Conservation (phyloP, 2,797 vertebrate genomes). For the Trematomus bernacchii region DNA sequence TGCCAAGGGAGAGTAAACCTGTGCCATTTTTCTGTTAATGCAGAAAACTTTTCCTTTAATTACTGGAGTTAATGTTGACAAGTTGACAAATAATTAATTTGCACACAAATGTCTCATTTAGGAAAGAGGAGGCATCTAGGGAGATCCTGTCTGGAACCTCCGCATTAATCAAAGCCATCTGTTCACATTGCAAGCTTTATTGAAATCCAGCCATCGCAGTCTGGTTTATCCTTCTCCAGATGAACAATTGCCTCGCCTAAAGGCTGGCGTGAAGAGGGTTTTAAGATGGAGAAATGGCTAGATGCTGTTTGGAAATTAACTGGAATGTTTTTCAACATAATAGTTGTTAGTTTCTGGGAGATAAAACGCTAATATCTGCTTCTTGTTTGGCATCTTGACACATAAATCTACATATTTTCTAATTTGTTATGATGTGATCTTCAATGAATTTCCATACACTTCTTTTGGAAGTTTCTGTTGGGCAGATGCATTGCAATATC, state of each 20-base stretch:
- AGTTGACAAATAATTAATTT: conserved; percentile 78
- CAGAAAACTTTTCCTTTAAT: conserved; percentile 59
- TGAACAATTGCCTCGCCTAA: conserved; percentile 67
- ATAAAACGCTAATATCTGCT: background rate
- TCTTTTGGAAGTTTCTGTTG: background rate
- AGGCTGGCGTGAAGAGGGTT: conserved; percentile 53
- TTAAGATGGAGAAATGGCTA: conserved; percentile 44
- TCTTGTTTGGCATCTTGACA: conserved; percentile 5
- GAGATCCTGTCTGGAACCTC: conserved; percentile 72
- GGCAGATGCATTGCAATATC: background rate
- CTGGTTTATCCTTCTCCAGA: conserved; percentile 80
- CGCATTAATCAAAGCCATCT: conserved; percentile 82
- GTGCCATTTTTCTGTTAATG: conserved; percentile 8
- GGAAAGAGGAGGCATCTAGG: conserved; percentile 70
- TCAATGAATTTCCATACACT: conserved; percentile 15
- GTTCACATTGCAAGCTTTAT: conserved; percentile 78
- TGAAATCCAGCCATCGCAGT: conserved; percentile 75
- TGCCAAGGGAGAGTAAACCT: conserved; percentile 6
- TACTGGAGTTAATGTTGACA: conserved; percentile 59
- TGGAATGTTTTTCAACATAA: conserved; percentile 11
- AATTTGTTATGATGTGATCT: background rate
- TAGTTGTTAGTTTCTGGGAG: conserved; percentile 2
- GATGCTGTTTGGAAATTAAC: conserved; percentile 26
- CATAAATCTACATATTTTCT: conserved; percentile 10
- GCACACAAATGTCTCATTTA: conserved; percentile 82